phyloP scores from a whole-genome alignment of 2,797 vertebrate genomes.

The Silurus lanzhouensis region DNA sequence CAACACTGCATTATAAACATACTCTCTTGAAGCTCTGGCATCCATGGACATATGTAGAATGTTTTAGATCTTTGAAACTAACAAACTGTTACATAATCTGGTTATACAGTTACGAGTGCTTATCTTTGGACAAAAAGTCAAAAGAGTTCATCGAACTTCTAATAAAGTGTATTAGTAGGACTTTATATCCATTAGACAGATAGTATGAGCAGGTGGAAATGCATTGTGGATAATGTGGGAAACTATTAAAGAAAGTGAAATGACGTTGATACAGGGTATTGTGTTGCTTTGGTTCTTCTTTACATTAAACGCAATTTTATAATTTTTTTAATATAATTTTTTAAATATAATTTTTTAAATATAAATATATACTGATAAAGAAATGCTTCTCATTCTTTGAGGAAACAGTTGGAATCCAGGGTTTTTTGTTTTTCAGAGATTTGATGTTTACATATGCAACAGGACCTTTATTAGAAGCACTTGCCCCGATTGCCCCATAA shows the following conservation, averaged over 20 bases:
- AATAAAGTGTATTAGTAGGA: not conserved
- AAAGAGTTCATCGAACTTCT: not conserved
- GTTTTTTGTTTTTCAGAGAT: not conserved
- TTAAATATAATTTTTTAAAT: too few species aligned
- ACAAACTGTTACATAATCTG: not conserved
- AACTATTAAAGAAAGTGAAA: not conserved
- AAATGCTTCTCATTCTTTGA: not conserved
- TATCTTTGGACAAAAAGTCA: not conserved
- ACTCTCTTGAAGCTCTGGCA: not conserved
- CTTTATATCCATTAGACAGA: not conserved
- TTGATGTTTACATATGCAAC: not conserved
- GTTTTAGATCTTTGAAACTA: not conserved
- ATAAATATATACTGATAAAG: not conserved
- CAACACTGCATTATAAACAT: not conserved
- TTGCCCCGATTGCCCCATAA: not conserved
- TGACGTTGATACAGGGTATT: not conserved
- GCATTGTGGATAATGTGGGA: not conserved
- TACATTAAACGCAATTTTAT: not conserved
- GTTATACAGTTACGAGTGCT: not conserved
- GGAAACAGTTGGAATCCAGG: not conserved
- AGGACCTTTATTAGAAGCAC: not conserved
- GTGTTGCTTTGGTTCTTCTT: not conserved
- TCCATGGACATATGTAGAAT: not conserved
- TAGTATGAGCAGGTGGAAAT: not conserved
- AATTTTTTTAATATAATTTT: too few species aligned